Evolutionary conservation across 1,140 invertebrate species (phyloP).

Genomic region (Leguminivora glycinivorella): DNA sequence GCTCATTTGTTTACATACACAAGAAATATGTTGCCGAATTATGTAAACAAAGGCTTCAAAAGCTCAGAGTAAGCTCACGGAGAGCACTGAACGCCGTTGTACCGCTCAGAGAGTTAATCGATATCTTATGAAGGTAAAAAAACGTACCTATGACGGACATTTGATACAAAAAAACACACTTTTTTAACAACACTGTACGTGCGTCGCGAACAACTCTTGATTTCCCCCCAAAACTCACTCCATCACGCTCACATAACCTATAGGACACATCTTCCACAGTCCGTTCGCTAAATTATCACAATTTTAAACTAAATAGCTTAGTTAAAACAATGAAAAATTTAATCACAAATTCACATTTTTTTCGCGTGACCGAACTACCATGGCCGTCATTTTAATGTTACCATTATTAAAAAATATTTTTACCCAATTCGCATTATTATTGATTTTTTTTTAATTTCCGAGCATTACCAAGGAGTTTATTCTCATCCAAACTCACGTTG

Average conservation of each 20-base stretch:
- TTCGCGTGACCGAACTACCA: constrained; percentile 50
- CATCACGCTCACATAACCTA: constrained; percentile 17
- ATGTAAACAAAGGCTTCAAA: constrained; percentile 25
- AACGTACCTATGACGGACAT: constrained; percentile 30
- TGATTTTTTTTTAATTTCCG: constrained; percentile 29
- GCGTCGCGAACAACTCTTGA: not conserved
- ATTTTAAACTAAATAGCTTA: constrained; percentile 41
- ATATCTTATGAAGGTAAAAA: constrained; percentile 28
- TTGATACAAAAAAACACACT: constrained; percentile 28
- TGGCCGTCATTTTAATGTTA: constrained; percentile 50
- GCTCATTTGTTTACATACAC: constrained; percentile 6
- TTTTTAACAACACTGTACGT: constrained; percentile 24
- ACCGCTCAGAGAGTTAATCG: constrained; percentile 10
- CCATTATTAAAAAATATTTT: constrained; percentile 36
- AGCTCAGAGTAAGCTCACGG: not conserved
- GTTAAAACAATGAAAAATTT: constrained; percentile 42
- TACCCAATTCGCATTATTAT: constrained; percentile 29
- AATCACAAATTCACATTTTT: constrained; percentile 57
- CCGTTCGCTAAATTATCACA: constrained; percentile 8
- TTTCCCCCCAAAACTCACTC: constrained; percentile 21
- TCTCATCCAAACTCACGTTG: constrained; percentile 8
- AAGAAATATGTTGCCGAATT: not conserved
- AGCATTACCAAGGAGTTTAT: not conserved
- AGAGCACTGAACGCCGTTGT: not conserved
- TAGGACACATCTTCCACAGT: not conserved